phyloP scores from a whole-genome alignment of 2,888 invertebrate genomes.

The Xylocampa areola region DNA sequence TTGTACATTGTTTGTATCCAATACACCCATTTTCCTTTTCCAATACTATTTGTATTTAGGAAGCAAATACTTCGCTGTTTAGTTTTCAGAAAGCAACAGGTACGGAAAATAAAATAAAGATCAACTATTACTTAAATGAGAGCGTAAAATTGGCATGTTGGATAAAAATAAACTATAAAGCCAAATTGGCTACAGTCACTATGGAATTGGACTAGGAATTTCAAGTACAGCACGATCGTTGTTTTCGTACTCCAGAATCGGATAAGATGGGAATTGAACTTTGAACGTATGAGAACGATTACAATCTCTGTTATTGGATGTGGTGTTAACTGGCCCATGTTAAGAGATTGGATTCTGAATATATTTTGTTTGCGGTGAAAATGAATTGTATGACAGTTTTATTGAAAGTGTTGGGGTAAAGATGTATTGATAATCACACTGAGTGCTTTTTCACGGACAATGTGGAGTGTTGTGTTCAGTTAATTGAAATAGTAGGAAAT shows the following conservation, averaged over 20 bases:
- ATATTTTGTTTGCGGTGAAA: slow-evolving; percentile 11
- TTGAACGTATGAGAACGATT: slow-evolving; percentile 47
- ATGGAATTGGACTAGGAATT: slow-evolving; percentile 35
- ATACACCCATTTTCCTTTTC: no score
- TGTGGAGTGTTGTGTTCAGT: slow-evolving; percentile 5
- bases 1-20: no score
- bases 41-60: no score
- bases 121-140: slow-evolving; percentile 4
- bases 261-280: slow-evolving; percentile 49
- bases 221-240: slow-evolving; percentile 23
- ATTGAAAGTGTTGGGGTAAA: slow-evolving; percentile 34
- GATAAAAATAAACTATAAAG: slow-evolving; percentile 29
- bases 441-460: slow-evolving; percentile 46
- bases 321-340: slow-evolving; percentile 36
- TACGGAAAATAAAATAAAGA: slow-evolving; percentile 10
- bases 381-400: slow-evolving; percentile 34
- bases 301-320: slow-evolving; percentile 48
- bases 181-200: slow-evolving; percentile 28
- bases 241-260: slow-evolving; percentile 28
- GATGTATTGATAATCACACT: slow-evolving; percentile 38
- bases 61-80: neutral
- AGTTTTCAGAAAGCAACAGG: slow-evolving; percentile 6
- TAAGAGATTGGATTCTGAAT: slow-evolving; percentile 27
- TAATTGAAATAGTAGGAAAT: slow-evolving; percentile 21
- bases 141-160: slow-evolving; percentile 8